phyloP scores from a whole-genome alignment of 2,113 vertebrate species.

The cattle (Bos taurus) region ARS-UCD2.0 NC_037332.1:68664001-68664500 shows the following conservation, averaged over 20 bases:
- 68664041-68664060: background rate
- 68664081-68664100: background rate
- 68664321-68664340: background rate
- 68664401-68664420: background rate
- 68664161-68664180: background rate
- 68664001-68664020: background rate
- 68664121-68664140: background rate
- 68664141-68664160: background rate
- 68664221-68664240: background rate
- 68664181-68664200: background rate
- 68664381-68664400: background rate
- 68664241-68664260: background rate
- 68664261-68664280: background rate
- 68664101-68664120: background rate
- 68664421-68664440: background rate
- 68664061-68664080: background rate
- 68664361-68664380: background rate
- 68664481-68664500: background rate
- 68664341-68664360: background rate
- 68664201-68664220: background rate
- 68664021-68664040: background rate
- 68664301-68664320: background rate
- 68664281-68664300: slow-evolving; percentile 3
- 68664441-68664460: background rate
- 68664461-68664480: background rate